Conservation (phyloP, 2,888 invertebrate species). For the Strigamia transsilvanica region DNA sequence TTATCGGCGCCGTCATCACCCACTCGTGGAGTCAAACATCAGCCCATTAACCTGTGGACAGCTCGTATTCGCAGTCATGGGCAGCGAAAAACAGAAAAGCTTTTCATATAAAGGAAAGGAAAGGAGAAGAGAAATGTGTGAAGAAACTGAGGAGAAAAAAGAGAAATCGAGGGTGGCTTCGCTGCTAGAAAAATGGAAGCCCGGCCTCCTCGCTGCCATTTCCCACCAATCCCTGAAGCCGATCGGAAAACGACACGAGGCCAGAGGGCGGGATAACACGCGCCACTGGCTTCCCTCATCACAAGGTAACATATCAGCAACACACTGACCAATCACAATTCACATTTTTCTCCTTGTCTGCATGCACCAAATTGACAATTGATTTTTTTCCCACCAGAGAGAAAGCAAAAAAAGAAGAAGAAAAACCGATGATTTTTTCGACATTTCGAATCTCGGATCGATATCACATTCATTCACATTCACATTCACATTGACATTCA, state of each 20-base stretch:
- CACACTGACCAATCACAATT: slow-evolving; percentile 47
- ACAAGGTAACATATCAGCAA: slow-evolving; percentile 45
- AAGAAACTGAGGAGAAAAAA: neutral
- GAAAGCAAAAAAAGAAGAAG: neutral
- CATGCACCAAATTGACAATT: slow-evolving; percentile 48
- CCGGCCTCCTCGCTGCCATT: slow-evolving; percentile 43
- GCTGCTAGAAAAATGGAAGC: slow-evolving; percentile 33
- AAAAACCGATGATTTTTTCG: slow-evolving; percentile 23
- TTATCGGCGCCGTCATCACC: slow-evolving; percentile 46
- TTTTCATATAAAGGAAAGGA: neutral
- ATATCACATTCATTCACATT: neutral
- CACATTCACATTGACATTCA: too few species aligned
- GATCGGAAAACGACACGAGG: slow-evolving; percentile 45
- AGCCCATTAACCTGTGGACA: slow-evolving; percentile 45
- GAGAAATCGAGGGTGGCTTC: slow-evolving; percentile 34
- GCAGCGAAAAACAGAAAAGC: slow-evolving; percentile 37
- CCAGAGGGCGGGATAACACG: slow-evolving; percentile 41
- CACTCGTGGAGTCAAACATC: slow-evolving; percentile 41
- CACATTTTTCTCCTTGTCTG: slow-evolving; percentile 43
- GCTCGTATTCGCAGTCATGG: slow-evolving; percentile 40
- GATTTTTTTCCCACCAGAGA: neutral
- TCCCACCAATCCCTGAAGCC: slow-evolving; percentile 45
- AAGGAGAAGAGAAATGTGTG: slow-evolving; percentile 1
- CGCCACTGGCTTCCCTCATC: slow-evolving; percentile 49
- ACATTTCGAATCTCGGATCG: neutral